Conservation (phyloP, 2,888 invertebrate genomes). For the Acrobasis suavella region DNA sequence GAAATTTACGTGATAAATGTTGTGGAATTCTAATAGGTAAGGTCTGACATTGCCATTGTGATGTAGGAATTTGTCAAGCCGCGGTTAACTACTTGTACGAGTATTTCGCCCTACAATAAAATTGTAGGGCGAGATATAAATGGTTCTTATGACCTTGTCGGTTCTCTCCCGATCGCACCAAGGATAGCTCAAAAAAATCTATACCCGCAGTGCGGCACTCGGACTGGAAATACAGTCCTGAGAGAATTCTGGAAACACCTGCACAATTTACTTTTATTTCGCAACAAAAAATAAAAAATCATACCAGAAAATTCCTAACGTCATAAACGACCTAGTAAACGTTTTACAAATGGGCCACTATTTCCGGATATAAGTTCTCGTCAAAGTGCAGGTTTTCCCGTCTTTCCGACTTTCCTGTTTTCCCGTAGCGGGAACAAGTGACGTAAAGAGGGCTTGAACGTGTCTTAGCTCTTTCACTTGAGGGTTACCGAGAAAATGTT, state of each 20-base stretch:
- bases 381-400: slow-evolving; percentile 23
- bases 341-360: slow-evolving; percentile 18
- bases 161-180: background rate
- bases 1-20: background rate
- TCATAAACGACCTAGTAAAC: slow-evolving; percentile 13
- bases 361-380: slow-evolving; percentile 18
- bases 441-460: slow-evolving; percentile 26
- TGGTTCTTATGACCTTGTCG: background rate
- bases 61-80: no score
- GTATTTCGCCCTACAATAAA: no score
- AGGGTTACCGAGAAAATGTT: slow-evolving; percentile 37
- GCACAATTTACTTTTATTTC: slow-evolving; percentile 9
- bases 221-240: slow-evolving; percentile 7
- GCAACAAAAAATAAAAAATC: background rate
- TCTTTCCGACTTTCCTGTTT: slow-evolving; percentile 21
- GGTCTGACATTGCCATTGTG: no score
- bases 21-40: background rate
- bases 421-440: slow-evolving; percentile 21
- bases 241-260: background rate
- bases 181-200: slow-evolving; percentile 11
- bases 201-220: slow-evolving; percentile 12
- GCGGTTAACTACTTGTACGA: no score
- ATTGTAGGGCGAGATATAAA: background rate
- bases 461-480: slow-evolving; percentile 26
- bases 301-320: background rate